A percentile compares a stretch with the other conserved stretches of the same genome.
phyloP scores from a whole-genome alignment of 2,113 vertebrate genomes.

The Silurus asotus region DNA sequence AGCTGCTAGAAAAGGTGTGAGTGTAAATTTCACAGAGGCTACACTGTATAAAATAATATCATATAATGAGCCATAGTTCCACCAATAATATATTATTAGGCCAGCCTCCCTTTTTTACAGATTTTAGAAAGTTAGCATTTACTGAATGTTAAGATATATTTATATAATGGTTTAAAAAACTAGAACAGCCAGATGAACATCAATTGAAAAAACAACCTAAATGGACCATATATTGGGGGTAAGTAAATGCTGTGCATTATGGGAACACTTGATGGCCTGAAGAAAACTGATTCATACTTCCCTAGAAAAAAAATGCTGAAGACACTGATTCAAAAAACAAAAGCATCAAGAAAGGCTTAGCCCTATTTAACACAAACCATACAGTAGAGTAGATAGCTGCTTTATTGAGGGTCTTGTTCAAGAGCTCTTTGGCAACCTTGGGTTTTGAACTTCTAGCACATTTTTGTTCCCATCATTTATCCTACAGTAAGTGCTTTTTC shows the following conservation, averaged over 20 bases:
- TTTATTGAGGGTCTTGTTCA: neutral
- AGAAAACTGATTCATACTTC: neutral
- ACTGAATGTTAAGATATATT: neutral
- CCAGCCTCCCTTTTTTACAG: neutral
- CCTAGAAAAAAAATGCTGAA: neutral
- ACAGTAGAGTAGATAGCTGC: neutral
- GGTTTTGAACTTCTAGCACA: neutral
- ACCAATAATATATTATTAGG: neutral
- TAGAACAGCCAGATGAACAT: neutral
- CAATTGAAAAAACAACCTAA: conserved; percentile 12
- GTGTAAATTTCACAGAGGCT: neutral
- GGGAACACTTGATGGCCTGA: neutral
- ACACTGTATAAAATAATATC: neutral
- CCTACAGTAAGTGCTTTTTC: neutral
- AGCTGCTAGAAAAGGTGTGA: neutral
- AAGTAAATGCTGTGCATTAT: neutral
- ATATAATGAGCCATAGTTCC: neutral
- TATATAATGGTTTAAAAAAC: neutral
- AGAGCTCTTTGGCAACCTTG: neutral
- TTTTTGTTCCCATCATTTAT: neutral
- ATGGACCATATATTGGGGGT: neutral
- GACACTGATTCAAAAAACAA: neutral
- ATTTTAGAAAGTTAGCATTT: neutral
- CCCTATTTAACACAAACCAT: neutral
- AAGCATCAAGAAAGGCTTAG: neutral